phyloP scores from a whole-genome alignment of 2,113 vertebrate species.

The Herpetotheres cachinnans region DNA sequence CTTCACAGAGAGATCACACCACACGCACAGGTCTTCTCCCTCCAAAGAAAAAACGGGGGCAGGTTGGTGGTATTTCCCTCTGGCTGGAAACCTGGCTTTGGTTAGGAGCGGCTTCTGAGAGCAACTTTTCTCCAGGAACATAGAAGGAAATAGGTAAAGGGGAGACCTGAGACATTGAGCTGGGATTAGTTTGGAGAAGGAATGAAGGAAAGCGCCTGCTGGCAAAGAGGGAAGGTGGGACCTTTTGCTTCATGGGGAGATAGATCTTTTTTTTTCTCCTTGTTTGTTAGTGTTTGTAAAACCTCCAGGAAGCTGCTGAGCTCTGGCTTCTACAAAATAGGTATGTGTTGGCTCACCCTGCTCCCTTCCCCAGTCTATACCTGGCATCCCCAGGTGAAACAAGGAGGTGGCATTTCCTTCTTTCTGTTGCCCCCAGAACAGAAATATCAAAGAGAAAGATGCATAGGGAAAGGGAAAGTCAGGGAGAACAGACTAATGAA shows the following conservation, averaged over 20 bases:
- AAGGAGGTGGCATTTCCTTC: background rate
- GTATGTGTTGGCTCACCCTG: background rate
- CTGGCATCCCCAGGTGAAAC: background rate
- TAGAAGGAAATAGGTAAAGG: background rate
- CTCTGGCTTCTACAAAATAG: background rate
- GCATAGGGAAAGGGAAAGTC: background rate
- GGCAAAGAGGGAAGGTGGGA: background rate
- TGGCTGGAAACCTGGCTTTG: background rate
- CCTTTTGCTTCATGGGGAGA: background rate
- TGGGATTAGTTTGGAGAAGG: background rate
- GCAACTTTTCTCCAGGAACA: background rate
- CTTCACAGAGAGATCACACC: background rate
- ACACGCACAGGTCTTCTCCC: background rate
- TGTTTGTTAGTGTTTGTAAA: background rate
- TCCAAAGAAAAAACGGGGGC: rapidly evolving
- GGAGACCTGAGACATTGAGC: background rate
- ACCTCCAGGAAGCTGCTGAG: background rate
- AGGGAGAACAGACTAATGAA: background rate
- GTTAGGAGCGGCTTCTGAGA: background rate
- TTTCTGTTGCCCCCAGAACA: background rate
- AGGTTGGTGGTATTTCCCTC: background rate
- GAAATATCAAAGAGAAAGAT: background rate
- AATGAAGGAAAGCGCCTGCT: background rate
- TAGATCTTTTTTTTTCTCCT: background rate
- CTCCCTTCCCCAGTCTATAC: background rate